phyloP scores from a whole-genome alignment of 2,888 invertebrate species.

The Campoplex nolae region DNA sequence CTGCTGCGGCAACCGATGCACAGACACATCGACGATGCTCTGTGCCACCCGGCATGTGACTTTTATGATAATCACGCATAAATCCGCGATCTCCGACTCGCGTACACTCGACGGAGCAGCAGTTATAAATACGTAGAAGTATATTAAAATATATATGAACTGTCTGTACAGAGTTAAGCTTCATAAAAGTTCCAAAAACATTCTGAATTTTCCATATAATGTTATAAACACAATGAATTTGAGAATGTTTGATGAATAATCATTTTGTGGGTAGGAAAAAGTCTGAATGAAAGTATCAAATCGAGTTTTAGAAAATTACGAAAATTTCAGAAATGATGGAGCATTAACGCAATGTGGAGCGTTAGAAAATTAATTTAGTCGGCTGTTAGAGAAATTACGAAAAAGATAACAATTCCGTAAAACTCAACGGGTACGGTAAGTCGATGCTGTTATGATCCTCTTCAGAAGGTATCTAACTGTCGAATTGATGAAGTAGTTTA shows the following conservation, averaged over 20 bases:
- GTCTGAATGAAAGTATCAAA: neutral
- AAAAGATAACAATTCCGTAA: no score
- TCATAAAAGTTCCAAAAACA: neutral
- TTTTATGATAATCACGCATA: slow-evolving; percentile 64
- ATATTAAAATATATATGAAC: slow-evolving; percentile 2
- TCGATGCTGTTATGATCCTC: no score
- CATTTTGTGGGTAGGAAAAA: neutral
- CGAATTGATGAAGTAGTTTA: neutral
- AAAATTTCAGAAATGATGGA: no score
- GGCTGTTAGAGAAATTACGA: neutral
- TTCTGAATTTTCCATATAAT: neutral
- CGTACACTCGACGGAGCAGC: slow-evolving; percentile 11
- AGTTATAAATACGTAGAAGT: slow-evolving; percentile 7
- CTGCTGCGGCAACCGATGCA: slow-evolving; percentile 29
- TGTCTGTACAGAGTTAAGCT: neutral
- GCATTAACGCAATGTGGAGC: no score
- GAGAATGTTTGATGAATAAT: neutral
- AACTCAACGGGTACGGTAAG: no score
- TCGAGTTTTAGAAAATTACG: no score
- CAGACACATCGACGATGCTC: slow-evolving; percentile 38
- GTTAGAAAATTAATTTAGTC: no score
- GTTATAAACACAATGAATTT: neutral
- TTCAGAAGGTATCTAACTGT: no score
- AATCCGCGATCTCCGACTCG: slow-evolving; percentile 28
- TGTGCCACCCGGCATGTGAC: slow-evolving; percentile 64